These are phyloP conservation scores for Thera obeliscata DNA, from an alignment of 2,888 invertebrate genomes.

Conservation along the genomic window DNA sequence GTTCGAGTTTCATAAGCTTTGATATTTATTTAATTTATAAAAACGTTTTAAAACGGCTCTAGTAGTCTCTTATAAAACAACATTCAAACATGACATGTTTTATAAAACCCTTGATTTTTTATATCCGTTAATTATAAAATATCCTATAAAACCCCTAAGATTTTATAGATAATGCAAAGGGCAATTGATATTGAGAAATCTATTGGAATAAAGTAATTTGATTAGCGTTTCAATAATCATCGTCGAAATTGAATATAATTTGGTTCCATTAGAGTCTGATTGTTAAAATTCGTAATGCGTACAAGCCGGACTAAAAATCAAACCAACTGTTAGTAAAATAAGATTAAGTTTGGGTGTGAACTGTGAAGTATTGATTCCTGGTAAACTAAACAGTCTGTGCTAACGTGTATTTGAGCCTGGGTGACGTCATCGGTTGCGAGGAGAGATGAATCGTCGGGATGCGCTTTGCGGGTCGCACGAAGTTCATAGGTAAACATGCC, in stretches of 20 bases:
- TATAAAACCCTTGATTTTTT: constrained; percentile 2
- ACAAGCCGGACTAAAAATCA: neutral
- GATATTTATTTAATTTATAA: neutral
- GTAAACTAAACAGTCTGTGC: constrained; percentile 19
- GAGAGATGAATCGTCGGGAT: constrained; percentile 66
- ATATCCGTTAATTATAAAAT: constrained; percentile 14
- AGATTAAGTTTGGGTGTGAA: neutral
- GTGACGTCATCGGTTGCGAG: constrained; percentile 29
- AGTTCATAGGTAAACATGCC: constrained; percentile 81
- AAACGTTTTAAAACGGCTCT: neutral
- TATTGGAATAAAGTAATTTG: constrained; percentile 50
- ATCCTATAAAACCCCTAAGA: constrained; percentile 32
- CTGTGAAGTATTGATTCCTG: neutral
- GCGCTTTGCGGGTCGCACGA: constrained; percentile 70
- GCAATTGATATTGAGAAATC: constrained; percentile 44
- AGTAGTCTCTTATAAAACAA: too few relatives aligned
- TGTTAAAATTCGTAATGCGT: constrained; percentile 41
- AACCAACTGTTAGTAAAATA: constrained; percentile 7
- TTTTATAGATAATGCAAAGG: constrained; percentile 41
- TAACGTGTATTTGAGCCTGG: constrained; percentile 15
- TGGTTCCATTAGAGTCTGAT: constrained; percentile 51
- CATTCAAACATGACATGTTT: neutral
- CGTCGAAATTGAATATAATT: constrained; percentile 50
- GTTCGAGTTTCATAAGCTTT: too few relatives aligned
- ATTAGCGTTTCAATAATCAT: constrained; percentile 43